Evolutionary conservation across 2,888 invertebrate species (phyloP).

Genomic region (Phragmatobia fuliginosa): DNA sequence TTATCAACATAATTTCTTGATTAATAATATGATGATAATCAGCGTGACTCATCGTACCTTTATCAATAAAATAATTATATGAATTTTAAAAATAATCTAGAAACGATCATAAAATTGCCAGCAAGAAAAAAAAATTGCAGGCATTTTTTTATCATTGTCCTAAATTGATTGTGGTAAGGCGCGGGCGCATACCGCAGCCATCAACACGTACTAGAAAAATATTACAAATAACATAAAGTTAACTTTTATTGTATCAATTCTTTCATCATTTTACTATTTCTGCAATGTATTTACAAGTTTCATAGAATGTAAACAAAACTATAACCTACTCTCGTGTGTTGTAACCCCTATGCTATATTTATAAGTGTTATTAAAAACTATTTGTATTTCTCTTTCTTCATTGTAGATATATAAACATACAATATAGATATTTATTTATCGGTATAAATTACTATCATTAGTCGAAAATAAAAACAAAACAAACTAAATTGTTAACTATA

Average conservation of each 20-base stretch:
- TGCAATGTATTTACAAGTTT: slow-evolving; percentile 82
- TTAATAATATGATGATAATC: slow-evolving; percentile 80
- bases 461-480: slow-evolving; percentile 79
- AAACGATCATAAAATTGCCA: slow-evolving; percentile 78
- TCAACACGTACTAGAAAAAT: slow-evolving; percentile 75
- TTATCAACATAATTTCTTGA: slow-evolving; percentile 85
- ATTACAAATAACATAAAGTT: slow-evolving; percentile 82
- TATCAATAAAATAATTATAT: slow-evolving; percentile 86
- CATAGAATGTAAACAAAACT: slow-evolving; percentile 84
- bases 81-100: slow-evolving; percentile 86
- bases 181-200: slow-evolving; percentile 30
- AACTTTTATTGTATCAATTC: slow-evolving; percentile 84
- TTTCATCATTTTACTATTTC: slow-evolving; percentile 78
- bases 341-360: slow-evolving; percentile 84
- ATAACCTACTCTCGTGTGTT: slow-evolving; percentile 79
- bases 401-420: slow-evolving; percentile 77
- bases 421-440: slow-evolving; percentile 78
- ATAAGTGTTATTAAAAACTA: slow-evolving; percentile 81
- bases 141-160: slow-evolving; percentile 64
- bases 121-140: slow-evolving; percentile 70
- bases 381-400: slow-evolving; percentile 83
- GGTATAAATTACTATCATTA: slow-evolving; percentile 86
- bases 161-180: slow-evolving; percentile 51
- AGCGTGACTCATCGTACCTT: slow-evolving; percentile 83
- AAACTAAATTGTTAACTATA: slow-evolving; percentile 82